phyloP scores from a whole-genome alignment of 1,140 invertebrate species.

The Euwallacea fornicatus region DNA sequence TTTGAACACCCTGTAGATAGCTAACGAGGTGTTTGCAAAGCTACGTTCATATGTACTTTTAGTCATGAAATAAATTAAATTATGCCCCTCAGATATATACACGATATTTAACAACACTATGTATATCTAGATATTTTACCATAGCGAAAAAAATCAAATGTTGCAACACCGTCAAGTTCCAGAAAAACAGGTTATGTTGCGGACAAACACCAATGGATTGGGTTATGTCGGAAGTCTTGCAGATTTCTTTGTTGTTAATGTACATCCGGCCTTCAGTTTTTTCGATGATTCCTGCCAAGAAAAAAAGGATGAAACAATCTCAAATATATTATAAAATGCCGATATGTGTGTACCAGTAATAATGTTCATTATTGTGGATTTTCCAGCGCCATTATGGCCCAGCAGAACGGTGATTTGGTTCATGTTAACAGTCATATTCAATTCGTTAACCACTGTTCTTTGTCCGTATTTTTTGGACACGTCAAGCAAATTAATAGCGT shows the following conservation, averaged over 20 bases:
- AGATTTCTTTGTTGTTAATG: slow-evolving; percentile 71
- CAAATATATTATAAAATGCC: slow-evolving; percentile 1
- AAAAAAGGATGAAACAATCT: not conserved
- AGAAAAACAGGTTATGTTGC: slow-evolving; percentile 81
- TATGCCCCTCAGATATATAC: not conserved
- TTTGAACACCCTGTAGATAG: too few species aligned
- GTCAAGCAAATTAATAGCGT: slow-evolving; percentile 27
- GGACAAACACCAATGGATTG: slow-evolving; percentile 73
- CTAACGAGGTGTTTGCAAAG: too few species aligned
- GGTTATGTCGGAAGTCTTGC: slow-evolving; percentile 54
- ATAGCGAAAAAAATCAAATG: slow-evolving; percentile 74
- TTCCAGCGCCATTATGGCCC: slow-evolving; percentile 65
- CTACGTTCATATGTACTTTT: too few species aligned
- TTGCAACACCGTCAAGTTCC: slow-evolving; percentile 73
- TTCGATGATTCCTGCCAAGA: slow-evolving; percentile 66
- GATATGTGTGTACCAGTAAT: slow-evolving; percentile 63
- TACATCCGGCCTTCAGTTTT: slow-evolving; percentile 70
- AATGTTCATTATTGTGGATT: slow-evolving; percentile 66
- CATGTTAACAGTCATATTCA: slow-evolving; percentile 71
- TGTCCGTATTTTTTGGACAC: slow-evolving; percentile 55
- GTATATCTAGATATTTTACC: slow-evolving; percentile 50
- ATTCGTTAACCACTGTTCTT: slow-evolving; percentile 66
- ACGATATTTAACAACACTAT: not conserved
- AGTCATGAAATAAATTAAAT: not conserved
- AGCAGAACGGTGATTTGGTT: slow-evolving; percentile 72